Conservation (phyloP, 2,888 invertebrate species). For the Piscicola geometra region DNA sequence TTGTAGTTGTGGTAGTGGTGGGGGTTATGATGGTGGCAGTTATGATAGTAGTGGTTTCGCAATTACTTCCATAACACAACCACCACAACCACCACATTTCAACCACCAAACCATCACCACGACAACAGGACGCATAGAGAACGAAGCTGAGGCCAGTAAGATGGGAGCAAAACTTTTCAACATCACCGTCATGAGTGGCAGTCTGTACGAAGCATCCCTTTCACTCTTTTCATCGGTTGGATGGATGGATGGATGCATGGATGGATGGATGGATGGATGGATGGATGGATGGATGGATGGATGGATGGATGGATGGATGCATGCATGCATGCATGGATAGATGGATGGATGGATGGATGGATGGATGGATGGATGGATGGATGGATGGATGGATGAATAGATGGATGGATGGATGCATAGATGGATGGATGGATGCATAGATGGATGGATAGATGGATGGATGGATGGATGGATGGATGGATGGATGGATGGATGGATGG, state of each 20-base stretch:
- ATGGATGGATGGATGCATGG: too few relatives aligned
- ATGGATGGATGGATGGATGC: background rate
- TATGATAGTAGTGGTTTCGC: background rate
- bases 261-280: too few relatives aligned
- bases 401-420: background rate
- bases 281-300: conserved; percentile 5
- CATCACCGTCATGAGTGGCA: too few relatives aligned
- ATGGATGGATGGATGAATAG: background rate
- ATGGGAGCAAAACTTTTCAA: too few relatives aligned
- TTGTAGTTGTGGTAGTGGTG: too few relatives aligned
- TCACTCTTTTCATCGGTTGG: too few relatives aligned
- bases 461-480: background rate
- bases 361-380: background rate
- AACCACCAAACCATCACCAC: background rate
- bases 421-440: background rate
- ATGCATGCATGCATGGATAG: conserved; percentile 2
- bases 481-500: background rate
- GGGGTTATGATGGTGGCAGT: too few relatives aligned
- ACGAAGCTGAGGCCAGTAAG: too few relatives aligned
- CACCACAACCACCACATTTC: background rate
- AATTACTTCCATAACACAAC: too few relatives aligned
- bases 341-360: background rate
- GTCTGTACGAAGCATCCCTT: too few relatives aligned
- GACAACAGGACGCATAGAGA: background rate
- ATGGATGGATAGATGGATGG: background rate